Percentiles rank a stretch among this genome's conserved stretches.
Evolutionary conservation across 2,797 vertebrate species (phyloP).

Genomic region (Arnoldichthys spilopterus): DNA sequence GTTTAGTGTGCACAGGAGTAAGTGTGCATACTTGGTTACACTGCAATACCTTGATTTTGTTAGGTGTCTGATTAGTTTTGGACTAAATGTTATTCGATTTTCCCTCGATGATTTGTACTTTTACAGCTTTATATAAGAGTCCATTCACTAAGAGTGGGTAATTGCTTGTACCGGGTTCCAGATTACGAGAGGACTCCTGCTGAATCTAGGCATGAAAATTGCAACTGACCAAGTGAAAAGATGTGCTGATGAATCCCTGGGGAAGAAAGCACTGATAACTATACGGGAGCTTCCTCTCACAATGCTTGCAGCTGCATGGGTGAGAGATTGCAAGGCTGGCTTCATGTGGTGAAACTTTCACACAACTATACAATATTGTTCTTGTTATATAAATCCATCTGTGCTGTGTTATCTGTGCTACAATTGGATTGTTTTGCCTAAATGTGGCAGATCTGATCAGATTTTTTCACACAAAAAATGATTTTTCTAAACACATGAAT

Average conservation of each 20-base stretch:
- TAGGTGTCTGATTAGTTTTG: slow-evolving; percentile 4
- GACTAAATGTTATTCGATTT: background rate
- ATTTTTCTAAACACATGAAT: too few relatives aligned
- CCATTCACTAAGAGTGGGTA: background rate
- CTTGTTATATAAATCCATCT: background rate
- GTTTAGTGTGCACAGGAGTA: slow-evolving; percentile 22
- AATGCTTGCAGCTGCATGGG: too few relatives aligned
- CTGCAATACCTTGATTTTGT: background rate
- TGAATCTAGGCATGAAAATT: background rate
- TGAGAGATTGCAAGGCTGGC: too few relatives aligned
- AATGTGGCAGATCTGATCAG: too few relatives aligned
- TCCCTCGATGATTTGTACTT: background rate
- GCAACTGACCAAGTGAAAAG: background rate
- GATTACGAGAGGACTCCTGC: background rate
- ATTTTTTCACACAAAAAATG: too few relatives aligned
- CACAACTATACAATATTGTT: background rate
- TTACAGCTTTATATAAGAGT: background rate
- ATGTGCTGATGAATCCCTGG: background rate
- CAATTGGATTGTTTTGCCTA: too few relatives aligned
- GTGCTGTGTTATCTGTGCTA: too few relatives aligned
- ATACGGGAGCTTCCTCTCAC: background rate
- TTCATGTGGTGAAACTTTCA: too few relatives aligned
- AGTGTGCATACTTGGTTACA: slow-evolving; percentile 16
- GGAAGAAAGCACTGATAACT: background rate
- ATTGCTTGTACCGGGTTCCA: background rate